Percentiles rank a stretch among this genome's conserved stretches.
Conservation (phyloP, 2,797 vertebrate species). For the Clarias fuscus region DNA sequence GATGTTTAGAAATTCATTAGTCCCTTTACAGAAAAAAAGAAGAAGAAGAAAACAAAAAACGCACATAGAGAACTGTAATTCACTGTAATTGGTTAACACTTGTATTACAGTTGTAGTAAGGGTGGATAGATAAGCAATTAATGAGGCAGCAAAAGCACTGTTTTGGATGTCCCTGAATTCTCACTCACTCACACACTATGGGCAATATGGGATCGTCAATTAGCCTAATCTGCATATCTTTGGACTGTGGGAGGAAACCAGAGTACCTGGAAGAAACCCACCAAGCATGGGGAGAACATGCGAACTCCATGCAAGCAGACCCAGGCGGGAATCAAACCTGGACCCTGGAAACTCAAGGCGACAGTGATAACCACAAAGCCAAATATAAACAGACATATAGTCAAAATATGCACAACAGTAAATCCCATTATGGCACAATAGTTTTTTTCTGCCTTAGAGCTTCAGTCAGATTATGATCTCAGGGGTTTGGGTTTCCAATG, state of each 20-base stretch:
- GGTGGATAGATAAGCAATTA: neutral
- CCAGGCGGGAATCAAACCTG: no score
- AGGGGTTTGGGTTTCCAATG: neutral
- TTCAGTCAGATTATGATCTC: neutral
- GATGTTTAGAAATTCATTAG: neutral
- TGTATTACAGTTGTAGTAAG: neutral
- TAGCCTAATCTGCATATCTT: no score
- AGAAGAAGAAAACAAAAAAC: neutral
- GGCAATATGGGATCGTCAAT: no score
- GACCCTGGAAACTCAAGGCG: no score
- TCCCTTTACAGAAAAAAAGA: neutral
- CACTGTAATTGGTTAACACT: neutral
- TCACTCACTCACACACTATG: no score
- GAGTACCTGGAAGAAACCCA: no score
- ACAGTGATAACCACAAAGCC: no score
- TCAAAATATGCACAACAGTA: neutral
- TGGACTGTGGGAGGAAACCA: no score
- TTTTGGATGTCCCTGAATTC: neutral
- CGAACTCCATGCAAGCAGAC: no score
- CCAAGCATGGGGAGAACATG: no score
- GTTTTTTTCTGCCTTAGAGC: neutral
- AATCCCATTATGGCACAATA: neutral
- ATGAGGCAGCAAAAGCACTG: neutral
- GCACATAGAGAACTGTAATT: neutral
- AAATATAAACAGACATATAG: neutral